These are phyloP conservation scores for Thalassaphorura encarpata DNA, from an alignment of 1,140 invertebrate genomes.

Conservation along the genomic window DNA sequence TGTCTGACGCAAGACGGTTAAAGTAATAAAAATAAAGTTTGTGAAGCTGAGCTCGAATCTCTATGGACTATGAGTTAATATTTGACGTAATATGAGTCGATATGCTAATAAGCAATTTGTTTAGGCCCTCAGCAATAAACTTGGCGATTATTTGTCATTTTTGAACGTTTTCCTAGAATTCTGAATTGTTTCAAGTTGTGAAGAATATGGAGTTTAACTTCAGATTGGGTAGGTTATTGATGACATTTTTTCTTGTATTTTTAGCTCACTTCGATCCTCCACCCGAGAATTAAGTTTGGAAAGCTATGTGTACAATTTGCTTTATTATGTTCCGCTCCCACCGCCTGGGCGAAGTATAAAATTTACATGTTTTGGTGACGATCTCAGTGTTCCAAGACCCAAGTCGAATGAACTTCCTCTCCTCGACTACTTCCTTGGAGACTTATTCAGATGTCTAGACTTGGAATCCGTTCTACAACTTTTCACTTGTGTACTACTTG, in stretches of 20 bases:
- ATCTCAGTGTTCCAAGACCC: constrained; percentile 57
- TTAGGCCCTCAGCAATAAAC: no score
- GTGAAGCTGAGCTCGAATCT: no score
- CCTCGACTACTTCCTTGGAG: constrained; percentile 81
- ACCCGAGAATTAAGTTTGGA: constrained; percentile 55
- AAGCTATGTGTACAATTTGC: constrained; percentile 86
- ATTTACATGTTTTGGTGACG: constrained; percentile 61
- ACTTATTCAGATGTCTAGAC: constrained; percentile 76
- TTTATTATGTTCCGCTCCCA: constrained; percentile 88
- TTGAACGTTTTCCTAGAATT: no score
- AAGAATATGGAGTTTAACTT: background rate
- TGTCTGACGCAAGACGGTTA: no score
- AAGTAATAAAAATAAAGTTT: no score
- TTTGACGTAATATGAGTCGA: no score
- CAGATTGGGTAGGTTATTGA: background rate
- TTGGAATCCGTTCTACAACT: constrained; percentile 83
- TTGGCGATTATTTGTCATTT: no score
- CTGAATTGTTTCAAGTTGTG: no score
- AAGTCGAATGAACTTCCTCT: constrained; percentile 72
- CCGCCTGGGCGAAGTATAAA: constrained; percentile 72
- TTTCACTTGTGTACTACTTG: constrained; percentile 89
- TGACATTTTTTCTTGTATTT: background rate
- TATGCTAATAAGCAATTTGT: no score
- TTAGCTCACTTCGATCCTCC: constrained; percentile 28
- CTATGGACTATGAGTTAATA: no score